Percentiles rank a stretch among this genome's conserved stretches.
These are phyloP conservation scores for Leptinotarsa haldemani DNA, from an alignment of 2,888 invertebrate species.

Conservation along the genomic window DNA sequence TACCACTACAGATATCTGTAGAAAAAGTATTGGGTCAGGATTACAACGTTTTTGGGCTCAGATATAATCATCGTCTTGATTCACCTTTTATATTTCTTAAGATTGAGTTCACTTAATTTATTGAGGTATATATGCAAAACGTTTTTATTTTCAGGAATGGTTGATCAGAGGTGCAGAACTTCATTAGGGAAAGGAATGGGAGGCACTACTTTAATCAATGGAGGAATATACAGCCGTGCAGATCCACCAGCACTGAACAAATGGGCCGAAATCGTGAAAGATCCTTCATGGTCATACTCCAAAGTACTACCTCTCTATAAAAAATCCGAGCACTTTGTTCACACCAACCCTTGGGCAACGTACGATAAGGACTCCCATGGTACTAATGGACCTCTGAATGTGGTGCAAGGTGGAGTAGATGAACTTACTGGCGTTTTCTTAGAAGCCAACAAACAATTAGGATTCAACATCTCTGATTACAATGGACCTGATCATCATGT, in stretches of 20 bases:
- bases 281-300: slow-evolving; percentile 68
- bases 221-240: slow-evolving; percentile 68
- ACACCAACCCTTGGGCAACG: slow-evolving; percentile 28
- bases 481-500: slow-evolving; percentile 74
- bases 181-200: slow-evolving; percentile 68
- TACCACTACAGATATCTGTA: no score
- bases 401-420: slow-evolving; percentile 32
- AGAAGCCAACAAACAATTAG: slow-evolving; percentile 74
- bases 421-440: slow-evolving; percentile 67
- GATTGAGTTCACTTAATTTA: no score
- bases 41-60: no score
- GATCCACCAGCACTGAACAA: slow-evolving; percentile 65
- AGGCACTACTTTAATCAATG: slow-evolving; percentile 67
- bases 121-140: no score
- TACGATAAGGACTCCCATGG: slow-evolving; percentile 35
- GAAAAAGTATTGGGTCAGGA: no score
- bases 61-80: no score
- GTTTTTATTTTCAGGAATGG: slow-evolving; percentile 29
- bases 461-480: slow-evolving; percentile 76
- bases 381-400: slow-evolving; percentile 38
- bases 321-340: slow-evolving; percentile 33
- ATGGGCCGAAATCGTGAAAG: slow-evolving; percentile 63
- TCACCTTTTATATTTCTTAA: no score
- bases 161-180: slow-evolving; percentile 54
- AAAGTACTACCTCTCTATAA: slow-evolving; percentile 67